phyloP scores from a whole-genome alignment of 2,888 invertebrate species.

The Lypha dubia region DNA sequence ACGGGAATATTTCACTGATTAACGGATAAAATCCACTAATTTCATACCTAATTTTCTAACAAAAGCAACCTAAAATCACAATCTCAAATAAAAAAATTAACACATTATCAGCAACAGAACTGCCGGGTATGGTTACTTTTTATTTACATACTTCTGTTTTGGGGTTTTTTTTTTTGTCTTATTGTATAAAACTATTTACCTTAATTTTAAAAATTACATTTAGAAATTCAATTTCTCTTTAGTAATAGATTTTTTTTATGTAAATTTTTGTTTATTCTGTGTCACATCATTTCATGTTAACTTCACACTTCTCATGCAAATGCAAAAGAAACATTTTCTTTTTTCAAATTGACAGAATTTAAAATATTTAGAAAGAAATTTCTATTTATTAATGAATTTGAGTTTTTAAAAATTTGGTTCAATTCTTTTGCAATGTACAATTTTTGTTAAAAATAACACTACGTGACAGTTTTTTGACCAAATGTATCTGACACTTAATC shows the following conservation, averaged over 20 bases:
- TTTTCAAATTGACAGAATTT: neutral
- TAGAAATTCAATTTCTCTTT: slow-evolving; percentile 49
- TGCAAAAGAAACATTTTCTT: neutral
- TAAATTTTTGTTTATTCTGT: slow-evolving; percentile 51
- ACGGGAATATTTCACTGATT: too few relatives aligned
- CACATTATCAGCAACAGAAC: neutral
- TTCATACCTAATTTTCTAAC: too few relatives aligned
- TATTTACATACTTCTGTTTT: too few relatives aligned
- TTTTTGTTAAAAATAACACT: too few relatives aligned
- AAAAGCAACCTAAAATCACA: too few relatives aligned
- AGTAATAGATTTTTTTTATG: slow-evolving; percentile 30
- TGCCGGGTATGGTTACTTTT: neutral
- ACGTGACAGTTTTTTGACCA: too few relatives aligned
- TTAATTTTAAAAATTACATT: slow-evolving; percentile 42
- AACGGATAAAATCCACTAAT: too few relatives aligned
- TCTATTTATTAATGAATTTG: neutral
- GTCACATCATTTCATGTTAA: slow-evolving; percentile 40
- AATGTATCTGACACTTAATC: too few relatives aligned
- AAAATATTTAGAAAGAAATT: neutral
- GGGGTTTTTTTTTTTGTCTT: neutral
- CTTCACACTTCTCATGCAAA: neutral
- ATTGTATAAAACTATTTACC: slow-evolving; percentile 29
- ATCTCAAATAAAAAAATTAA: neutral
- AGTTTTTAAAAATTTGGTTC: too few relatives aligned
- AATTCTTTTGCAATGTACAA: too few relatives aligned